These are phyloP conservation scores for Saxidomus purpurata DNA, from an alignment of 1,140 invertebrate species.

Conservation along the genomic window DNA sequence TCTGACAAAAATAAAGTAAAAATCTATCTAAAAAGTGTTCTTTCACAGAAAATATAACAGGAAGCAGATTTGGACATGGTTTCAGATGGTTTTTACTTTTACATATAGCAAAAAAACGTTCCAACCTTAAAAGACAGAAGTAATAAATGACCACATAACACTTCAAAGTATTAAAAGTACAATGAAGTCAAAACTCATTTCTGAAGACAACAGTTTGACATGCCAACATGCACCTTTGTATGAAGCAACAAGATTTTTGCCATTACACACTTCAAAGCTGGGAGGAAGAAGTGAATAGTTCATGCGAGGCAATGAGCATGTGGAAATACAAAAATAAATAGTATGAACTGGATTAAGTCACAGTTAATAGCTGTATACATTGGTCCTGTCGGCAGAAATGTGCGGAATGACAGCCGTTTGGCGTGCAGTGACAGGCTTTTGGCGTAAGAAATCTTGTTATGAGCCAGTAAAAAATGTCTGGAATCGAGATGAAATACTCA, in stretches of 20 bases:
- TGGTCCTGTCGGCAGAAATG: neutral
- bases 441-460: constrained; percentile 35
- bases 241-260: neutral
- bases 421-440: constrained; percentile 9
- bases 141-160: neutral
- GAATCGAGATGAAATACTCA: constrained; percentile 23
- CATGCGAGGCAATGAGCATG: neutral
- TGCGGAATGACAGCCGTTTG: constrained; percentile 34
- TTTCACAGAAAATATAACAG: too few species aligned
- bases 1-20: too few species aligned
- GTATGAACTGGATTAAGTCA: neutral
- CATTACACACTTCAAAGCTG: neutral
- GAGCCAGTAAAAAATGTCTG: constrained; percentile 25
- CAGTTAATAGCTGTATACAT: neutral
- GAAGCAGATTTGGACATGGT: too few species aligned
- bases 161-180: neutral
- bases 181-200: too few species aligned
- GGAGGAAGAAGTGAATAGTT: neutral
- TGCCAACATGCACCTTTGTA: neutral
- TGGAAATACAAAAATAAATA: neutral
- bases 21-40: too few species aligned
- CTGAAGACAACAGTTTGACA: neutral
- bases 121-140: neutral
- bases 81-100: too few species aligned
- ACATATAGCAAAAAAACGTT: too few species aligned